Percentiles rank a stretch among this genome's conserved stretches.
These are phyloP conservation scores for Fulica atra DNA, from an alignment of 2,113 vertebrate genomes.

Conservation along the genomic window DNA sequence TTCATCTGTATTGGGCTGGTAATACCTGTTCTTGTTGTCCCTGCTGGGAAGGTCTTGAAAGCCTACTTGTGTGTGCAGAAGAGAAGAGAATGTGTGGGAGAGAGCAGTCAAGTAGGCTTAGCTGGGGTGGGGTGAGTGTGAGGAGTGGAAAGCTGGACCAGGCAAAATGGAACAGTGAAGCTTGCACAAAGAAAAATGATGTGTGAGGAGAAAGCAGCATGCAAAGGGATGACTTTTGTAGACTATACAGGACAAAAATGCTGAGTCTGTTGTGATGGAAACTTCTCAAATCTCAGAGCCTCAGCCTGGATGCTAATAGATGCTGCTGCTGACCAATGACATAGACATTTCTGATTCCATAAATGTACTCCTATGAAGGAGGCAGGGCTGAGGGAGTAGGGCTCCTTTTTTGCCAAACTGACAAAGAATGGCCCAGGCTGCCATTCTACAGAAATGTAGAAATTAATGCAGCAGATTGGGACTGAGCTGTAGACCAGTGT, in stretches of 20 bases:
- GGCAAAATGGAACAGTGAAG: neutral
- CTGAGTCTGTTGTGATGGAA: neutral
- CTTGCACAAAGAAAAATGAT: neutral
- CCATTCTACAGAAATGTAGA: neutral
- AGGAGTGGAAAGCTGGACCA: neutral
- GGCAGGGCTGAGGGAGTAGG: neutral
- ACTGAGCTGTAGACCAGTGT: neutral
- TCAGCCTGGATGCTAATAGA: neutral
- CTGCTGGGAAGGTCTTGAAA: neutral
- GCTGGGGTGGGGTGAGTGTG: neutral
- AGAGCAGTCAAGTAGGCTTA: neutral
- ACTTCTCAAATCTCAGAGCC: neutral
- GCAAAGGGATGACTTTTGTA: neutral
- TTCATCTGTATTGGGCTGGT: neutral
- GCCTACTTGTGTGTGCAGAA: neutral
- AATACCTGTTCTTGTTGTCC: neutral
- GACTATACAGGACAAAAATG: neutral
- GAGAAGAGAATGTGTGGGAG: neutral
- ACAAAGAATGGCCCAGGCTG: neutral
- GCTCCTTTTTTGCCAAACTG: neutral
- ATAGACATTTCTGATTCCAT: neutral
- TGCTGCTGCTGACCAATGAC: neutral
- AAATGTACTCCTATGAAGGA: neutral
- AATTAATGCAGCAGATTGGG: neutral
- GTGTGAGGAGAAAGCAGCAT: neutral